Base-by-base conservation (phyloP, 2,797 vertebrate species). In the Eremophila alpestris region DNA sequence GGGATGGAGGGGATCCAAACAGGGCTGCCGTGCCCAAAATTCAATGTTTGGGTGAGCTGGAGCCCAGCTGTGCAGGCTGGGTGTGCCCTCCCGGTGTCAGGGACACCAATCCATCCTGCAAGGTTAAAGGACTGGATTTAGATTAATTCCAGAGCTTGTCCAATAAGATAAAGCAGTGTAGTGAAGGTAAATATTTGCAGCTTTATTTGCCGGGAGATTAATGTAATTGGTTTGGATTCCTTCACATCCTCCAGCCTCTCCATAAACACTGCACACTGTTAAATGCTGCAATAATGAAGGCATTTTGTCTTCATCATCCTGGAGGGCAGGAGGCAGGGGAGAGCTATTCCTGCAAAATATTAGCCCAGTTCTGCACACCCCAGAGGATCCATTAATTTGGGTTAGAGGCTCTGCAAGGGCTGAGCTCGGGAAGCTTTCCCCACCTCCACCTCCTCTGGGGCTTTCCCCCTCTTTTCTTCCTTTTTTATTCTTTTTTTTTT, bases 221-320 rank as follows among this genome's bases (percentile, higher is more conserved):
- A 96, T 96, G 94, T 95, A 96, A 96, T 89, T 87, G 87, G 83
- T 69, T 97, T 95, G 93, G 92, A 94, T 95, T 95, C 92, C 94
- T 95, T 93, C 93, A 92, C 92, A 74, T 93, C 83, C 90, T 93
- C 77, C 88, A 92, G 88, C 92, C 90, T 94, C 93, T 89, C 81
- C 95, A 90, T 90, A 97, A 96, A 94, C 90, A 91, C 90, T 78
- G 93, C 90, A 87, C 93, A 68, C 85, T 85, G 90, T 95, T 95
- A 96, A 96, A 90, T 93, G 90, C 90, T 94, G 83, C 90, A 95
- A 83, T 93, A 97, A 93, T 95, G 94, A 95, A 96, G 86, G 83
- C 79, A 77, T 95, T 96, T 96, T 97, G 76, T 97, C 94, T 97
- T 96, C 87, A 94, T 96, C 92, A 87, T 49, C 45, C 86, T 87